phyloP scores from a whole-genome alignment of 2,797 vertebrate genomes.

The Neosalanx taihuensis region DNA sequence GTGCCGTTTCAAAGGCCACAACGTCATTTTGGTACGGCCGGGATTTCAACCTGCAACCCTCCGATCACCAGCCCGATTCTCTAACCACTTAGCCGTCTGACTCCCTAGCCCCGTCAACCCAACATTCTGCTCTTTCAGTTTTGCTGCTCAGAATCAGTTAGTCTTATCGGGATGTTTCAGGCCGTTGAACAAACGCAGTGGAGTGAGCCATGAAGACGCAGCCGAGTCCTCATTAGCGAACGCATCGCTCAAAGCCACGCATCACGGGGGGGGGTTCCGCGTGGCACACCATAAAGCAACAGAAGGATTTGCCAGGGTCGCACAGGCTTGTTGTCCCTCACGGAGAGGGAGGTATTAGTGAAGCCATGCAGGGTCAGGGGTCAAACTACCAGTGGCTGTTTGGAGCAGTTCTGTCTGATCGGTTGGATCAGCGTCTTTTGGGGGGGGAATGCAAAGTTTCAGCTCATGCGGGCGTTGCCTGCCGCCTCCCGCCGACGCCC shows the following conservation, averaged over 20 bases:
- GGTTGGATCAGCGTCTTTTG: slow-evolving; percentile 36
- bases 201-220: slow-evolving; percentile 49
- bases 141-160: slow-evolving; percentile 3
- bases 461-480: neutral
- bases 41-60: too few relatives aligned
- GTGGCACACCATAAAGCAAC: slow-evolving; percentile 38
- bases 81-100: too few relatives aligned
- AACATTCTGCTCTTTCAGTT: neutral
- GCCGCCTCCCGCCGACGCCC: too few relatives aligned
- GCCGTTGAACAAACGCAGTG: slow-evolving; percentile 38
- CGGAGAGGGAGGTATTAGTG: slow-evolving; percentile 13
- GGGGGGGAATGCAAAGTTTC: slow-evolving; percentile 30
- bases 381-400: slow-evolving; percentile 48
- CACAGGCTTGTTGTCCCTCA: slow-evolving; percentile 19
- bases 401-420: slow-evolving; percentile 44
- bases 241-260: slow-evolving; percentile 49
- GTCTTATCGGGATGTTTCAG: slow-evolving; percentile 29
- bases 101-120: slow-evolving; percentile 6
- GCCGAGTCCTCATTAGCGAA: slow-evolving; percentile 54
- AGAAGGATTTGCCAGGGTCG: slow-evolving; percentile 35
- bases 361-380: slow-evolving; percentile 20
- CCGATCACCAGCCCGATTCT: too few relatives aligned
- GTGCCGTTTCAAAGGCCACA: too few relatives aligned
- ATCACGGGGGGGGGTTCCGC: slow-evolving; percentile 33
- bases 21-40: too few relatives aligned